Evolutionary conservation across 2,888 invertebrate genomes (phyloP), one percentile per base, ranked within the genome.

Genomic region (Amiota mariae): DNA sequence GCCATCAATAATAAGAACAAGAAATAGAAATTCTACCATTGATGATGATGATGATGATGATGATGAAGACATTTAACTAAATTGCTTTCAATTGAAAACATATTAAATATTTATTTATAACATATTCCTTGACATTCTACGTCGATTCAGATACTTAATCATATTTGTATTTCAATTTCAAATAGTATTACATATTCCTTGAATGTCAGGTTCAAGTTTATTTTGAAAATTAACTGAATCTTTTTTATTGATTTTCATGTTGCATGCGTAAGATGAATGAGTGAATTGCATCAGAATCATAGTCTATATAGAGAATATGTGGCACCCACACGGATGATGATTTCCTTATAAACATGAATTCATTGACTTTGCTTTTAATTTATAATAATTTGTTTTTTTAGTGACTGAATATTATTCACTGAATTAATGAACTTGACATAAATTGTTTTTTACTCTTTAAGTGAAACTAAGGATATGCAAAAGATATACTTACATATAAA

Each of bases 201-300:
- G 86, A 86, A 82, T 83, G 83, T 83, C 83, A 83, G 83, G 86
- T 83, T 83, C 83, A 83, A 86, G 83, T 80, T 75, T 74, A 82
- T 46, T 57, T 18, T 24, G 13, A 11, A 4, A 13, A 67, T 36
- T 68, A 66, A 36, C 61, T 6, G 18, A 46, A 18, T 20, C 9
- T 20, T 64, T 51, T 68, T 68, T 49, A 56, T 68, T 54, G 63
- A n/a, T 67, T 46, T 48, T 63, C 72, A 73, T 63, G 72, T 46
- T 54, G 54, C 64, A 72, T 11, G 20, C 56, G 59, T 20, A 18
- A 9, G 18, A n/a, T 49, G 63, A 36, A n/a, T 49, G 63, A 36
- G 36, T 6, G 36, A 2, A 36, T 64, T 78, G 74, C 77, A 75
- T 9, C 59, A 57, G 36, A 36, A 24, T 24, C 24, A 24, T 24